These are phyloP conservation scores for Glyphotaelius pellucidus DNA, from an alignment of 2,888 invertebrate genomes.

Conservation along the genomic window DNA sequence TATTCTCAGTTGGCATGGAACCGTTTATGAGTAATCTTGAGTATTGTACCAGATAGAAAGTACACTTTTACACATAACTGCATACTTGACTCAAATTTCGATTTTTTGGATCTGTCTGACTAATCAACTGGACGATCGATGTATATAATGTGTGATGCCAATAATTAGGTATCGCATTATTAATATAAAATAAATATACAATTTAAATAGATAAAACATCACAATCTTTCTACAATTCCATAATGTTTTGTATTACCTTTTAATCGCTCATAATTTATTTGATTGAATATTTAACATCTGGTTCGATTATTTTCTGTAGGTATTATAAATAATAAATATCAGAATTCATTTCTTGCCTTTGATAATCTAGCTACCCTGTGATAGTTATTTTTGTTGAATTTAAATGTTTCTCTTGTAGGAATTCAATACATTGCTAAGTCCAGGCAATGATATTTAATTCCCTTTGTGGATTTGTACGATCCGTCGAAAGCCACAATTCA, in stretches of 20 bases:
- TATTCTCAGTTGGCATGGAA: too few relatives aligned
- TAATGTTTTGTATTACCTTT: background rate
- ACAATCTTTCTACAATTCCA: too few relatives aligned
- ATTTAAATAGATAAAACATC: background rate
- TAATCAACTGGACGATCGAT: too few relatives aligned
- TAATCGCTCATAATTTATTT: background rate
- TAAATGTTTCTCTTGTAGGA: background rate
- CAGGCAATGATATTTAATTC: background rate
- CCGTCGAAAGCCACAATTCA: background rate
- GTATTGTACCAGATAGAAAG: too few relatives aligned
- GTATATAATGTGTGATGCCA: background rate
- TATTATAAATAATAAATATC: background rate
- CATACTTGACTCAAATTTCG: too few relatives aligned
- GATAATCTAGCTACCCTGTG: background rate
- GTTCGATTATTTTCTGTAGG: background rate
- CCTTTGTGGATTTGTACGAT: background rate
- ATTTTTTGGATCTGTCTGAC: too few relatives aligned
- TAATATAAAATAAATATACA: too few relatives aligned
- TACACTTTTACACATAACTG: too few relatives aligned
- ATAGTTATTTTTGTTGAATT: constrained; percentile 2
- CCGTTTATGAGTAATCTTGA: too few relatives aligned
- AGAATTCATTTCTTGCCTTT: background rate
- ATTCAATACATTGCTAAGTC: background rate
- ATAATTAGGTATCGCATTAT: too few relatives aligned
- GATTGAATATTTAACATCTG: background rate